Base-by-base conservation (phyloP, 2,888 invertebrate genomes). In the Caenorhabditis macrosperma region DNA sequence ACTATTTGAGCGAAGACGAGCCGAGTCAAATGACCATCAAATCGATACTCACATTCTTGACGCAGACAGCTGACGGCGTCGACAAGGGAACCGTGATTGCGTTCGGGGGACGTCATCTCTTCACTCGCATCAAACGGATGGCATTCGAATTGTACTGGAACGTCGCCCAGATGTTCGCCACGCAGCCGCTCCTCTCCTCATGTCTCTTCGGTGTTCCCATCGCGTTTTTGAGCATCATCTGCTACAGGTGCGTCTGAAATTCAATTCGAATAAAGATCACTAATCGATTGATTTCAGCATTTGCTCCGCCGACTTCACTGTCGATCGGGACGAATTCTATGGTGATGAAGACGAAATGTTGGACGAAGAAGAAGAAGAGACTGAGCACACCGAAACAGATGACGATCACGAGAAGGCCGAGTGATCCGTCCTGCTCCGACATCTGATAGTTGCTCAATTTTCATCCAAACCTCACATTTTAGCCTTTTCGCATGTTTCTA, bases 201-300 rank as follows among this genome's bases (percentile, higher is more conserved):
- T 94, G 98, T 4, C 93, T 99, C 63, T 96, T 99, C 91, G 97
- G 97, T 0, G 93, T 98, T 77, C 98, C 98, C 0, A 92, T 96
- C 50, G 95, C 96, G 38, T 97, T 99, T 91, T 93, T 99, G 22
- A 94, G 95, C 24, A 93, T 98, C 22, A 97, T 99, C 88, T 94
- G 96, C 91, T 98, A 97, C 91, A 96, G 84, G 82, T 81, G 5
- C 33, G 9, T 26, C 5, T 2, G 30, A n/a, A 44, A 44, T n/a
- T 28, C 1, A n/a, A n/a, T n/a, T 10, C 1, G 28, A 10, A 4
- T 46, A 46, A 26, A 6, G 26, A 26, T 52, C 20, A 30, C n/a
- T n/a, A n/a, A n/a, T n/a, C n/a, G n/a, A n/a, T n/a, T n/a, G n/a
- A 10, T 75, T 85, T 74, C 81, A 86, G 86, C 41, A 85, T 97